phyloP scores from a whole-genome alignment of 2,113 vertebrate genomes.

The Calyptomena viridis region DNA sequence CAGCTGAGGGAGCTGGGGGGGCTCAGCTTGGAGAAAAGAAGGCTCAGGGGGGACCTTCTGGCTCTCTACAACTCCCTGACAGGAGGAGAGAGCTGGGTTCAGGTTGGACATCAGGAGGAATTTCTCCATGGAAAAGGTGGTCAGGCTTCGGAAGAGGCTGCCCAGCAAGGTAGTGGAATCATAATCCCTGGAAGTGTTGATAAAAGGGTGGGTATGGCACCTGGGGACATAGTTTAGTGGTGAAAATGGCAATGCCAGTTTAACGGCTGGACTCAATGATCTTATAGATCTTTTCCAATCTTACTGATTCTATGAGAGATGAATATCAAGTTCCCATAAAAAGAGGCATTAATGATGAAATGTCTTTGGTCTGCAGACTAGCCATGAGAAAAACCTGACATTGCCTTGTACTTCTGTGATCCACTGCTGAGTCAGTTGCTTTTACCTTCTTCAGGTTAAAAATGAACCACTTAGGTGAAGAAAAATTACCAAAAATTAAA shows the following conservation, averaged over 20 bases:
- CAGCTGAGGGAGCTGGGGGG: too few species aligned
- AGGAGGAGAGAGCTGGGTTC: neutral
- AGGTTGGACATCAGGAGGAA: too few species aligned
- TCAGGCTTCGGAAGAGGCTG: neutral
- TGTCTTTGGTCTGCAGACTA: neutral
- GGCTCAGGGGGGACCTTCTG: neutral
- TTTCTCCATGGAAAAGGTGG: fast-evolving
- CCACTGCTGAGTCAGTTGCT: neutral
- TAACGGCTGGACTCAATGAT: too few species aligned
- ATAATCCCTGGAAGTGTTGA: neutral
- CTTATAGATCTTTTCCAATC: neutral
- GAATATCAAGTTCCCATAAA: neutral
- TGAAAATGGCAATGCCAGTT: neutral
- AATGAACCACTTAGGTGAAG: neutral
- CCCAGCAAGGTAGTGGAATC: too few species aligned
- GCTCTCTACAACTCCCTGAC: neutral
- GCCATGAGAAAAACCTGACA: neutral
- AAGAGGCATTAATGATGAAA: neutral
- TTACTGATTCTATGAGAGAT: neutral
- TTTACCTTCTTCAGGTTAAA: neutral
- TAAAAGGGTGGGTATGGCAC: neutral
- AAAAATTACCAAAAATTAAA: neutral
- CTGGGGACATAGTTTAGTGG: too few species aligned
- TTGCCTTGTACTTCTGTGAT: neutral
- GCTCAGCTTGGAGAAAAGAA: too few species aligned